Conservation (phyloP, 2,888 invertebrate species). For the Phlogophora meticulosa region DNA sequence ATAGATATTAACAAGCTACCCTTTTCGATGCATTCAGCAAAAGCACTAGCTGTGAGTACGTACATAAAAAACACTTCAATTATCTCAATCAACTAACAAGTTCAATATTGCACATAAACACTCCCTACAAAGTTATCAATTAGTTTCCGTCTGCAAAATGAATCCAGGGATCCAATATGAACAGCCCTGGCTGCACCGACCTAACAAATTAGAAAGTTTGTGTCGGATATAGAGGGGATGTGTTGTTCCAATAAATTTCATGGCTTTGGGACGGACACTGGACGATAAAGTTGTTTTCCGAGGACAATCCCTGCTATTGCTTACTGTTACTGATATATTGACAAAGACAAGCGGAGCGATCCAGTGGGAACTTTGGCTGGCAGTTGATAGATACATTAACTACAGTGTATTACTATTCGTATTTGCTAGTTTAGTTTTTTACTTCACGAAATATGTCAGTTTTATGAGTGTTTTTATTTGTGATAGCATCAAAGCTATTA, state of each 20-base stretch:
- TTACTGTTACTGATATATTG: slow-evolving; percentile 50
- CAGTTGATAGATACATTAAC: slow-evolving; percentile 30
- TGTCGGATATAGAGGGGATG: slow-evolving; percentile 69
- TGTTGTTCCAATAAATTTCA: slow-evolving; percentile 75
- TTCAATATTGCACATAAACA: slow-evolving; percentile 27
- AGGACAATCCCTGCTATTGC: slow-evolving; percentile 55
- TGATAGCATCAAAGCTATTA: too few species aligned
- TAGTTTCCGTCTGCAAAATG: slow-evolving; percentile 40
- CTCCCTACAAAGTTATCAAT: slow-evolving; percentile 47
- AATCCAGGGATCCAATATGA: slow-evolving; percentile 44
- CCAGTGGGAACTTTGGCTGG: slow-evolving; percentile 10
- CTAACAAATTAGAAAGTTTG: slow-evolving; percentile 83
- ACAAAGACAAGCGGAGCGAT: slow-evolving; percentile 21
- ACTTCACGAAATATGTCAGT: too few species aligned
- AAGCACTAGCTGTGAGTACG: not conserved
- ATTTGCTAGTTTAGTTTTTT: not conserved
- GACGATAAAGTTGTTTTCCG: slow-evolving; percentile 60
- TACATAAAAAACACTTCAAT: slow-evolving; percentile 1
- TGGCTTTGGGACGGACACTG: slow-evolving; percentile 58
- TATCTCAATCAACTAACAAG: slow-evolving; percentile 33
- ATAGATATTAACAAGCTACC: not conserved
- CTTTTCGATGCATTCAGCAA: not conserved
- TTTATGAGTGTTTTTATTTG: not conserved
- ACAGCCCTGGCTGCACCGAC: slow-evolving; percentile 63
- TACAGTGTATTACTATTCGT: not conserved